These are phyloP conservation scores for Rousettus madagascariensis DNA, from an alignment of 2,797 vertebrate species.

Conservation along the genomic window DNA sequence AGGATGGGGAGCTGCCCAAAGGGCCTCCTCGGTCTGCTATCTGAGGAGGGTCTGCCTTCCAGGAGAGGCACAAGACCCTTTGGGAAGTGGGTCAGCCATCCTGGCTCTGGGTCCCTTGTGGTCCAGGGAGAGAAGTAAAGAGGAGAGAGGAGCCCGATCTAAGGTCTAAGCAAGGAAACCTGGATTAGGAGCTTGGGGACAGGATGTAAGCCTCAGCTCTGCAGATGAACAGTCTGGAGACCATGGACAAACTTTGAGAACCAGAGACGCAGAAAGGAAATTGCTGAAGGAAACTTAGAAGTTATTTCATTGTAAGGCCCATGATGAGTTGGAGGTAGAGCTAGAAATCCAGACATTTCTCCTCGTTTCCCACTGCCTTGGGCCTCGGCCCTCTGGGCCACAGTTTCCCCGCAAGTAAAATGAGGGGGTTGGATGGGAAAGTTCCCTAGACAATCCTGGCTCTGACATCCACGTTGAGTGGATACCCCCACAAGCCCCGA, in stretches of 20 bases:
- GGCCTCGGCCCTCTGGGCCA: neutral
- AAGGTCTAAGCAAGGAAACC: neutral
- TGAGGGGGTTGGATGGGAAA: neutral
- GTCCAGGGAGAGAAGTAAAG: neutral
- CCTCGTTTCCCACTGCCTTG: neutral
- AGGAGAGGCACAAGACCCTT: neutral
- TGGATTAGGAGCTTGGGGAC: neutral
- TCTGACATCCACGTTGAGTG: neutral
- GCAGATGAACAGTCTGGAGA: neutral
- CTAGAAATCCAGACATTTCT: neutral
- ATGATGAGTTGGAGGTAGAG: rapidly evolving
- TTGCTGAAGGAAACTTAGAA: neutral
- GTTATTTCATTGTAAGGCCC: neutral
- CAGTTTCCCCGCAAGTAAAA: neutral
- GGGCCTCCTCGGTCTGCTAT: neutral
- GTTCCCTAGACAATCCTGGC: neutral
- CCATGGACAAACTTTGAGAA: neutral
- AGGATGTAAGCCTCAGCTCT: neutral
- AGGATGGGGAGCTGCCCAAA: neutral
- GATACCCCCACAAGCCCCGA: rapidly evolving
- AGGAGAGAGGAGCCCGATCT: neutral
- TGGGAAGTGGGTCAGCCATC: neutral
- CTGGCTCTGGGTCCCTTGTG: neutral
- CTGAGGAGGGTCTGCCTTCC: neutral
- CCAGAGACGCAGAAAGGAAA: neutral